A percentile compares a stretch with the other conserved stretches of the same genome.
These are phyloP conservation scores for Isoperla grammatica DNA, from an alignment of 2,888 invertebrate species.

Conservation along the genomic window DNA sequence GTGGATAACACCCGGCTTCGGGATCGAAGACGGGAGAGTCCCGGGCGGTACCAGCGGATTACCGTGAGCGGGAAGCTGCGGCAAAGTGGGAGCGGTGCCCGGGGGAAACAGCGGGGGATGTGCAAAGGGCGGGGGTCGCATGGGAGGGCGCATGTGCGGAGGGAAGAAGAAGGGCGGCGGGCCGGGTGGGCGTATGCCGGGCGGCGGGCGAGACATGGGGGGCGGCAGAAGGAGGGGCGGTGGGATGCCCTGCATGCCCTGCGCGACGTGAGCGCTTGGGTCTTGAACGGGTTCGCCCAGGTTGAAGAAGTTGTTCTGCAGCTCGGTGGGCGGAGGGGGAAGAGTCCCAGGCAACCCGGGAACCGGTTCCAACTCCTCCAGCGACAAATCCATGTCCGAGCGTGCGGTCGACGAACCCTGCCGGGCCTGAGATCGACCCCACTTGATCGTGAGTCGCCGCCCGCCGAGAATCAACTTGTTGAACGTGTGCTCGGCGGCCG, in stretches of 20 bases:
- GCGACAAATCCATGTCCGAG: conserved; percentile 37
- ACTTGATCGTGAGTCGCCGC: conserved; percentile 90
- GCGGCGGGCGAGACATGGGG: conserved; percentile 42
- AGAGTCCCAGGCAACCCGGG: conserved; percentile 70
- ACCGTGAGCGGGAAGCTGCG: conserved; percentile 28
- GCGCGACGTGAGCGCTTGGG: conserved; percentile 31
- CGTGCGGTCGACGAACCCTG: conserved; percentile 48
- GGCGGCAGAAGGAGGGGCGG: conserved; percentile 43
- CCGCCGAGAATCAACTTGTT: conserved; percentile 85
- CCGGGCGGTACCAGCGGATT: conserved; percentile 33
- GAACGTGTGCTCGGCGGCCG: conserved; percentile 92
- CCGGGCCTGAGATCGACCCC: conserved; percentile 93
- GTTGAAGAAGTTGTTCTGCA: conserved; percentile 65
- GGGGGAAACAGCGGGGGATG: conserved; percentile 30
- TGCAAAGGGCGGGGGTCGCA: conserved; percentile 19
- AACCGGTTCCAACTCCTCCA: conserved; percentile 57
- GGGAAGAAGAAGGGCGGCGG: conserved; percentile 40
- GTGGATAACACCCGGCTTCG: conserved; percentile 62
- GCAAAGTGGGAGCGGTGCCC: conserved; percentile 28
- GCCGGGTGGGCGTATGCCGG: conserved; percentile 37
- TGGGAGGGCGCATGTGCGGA: conserved; percentile 36
- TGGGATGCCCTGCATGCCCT: conserved; percentile 35
- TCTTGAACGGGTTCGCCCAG: conserved; percentile 41
- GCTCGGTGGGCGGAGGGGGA: conserved; percentile 56
- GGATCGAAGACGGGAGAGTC: conserved; percentile 41